Evolutionary conservation across 1,140 invertebrate genomes (phyloP), one percentile per base, ranked within the genome.

Genomic region (Drosophila hydei): DNA sequence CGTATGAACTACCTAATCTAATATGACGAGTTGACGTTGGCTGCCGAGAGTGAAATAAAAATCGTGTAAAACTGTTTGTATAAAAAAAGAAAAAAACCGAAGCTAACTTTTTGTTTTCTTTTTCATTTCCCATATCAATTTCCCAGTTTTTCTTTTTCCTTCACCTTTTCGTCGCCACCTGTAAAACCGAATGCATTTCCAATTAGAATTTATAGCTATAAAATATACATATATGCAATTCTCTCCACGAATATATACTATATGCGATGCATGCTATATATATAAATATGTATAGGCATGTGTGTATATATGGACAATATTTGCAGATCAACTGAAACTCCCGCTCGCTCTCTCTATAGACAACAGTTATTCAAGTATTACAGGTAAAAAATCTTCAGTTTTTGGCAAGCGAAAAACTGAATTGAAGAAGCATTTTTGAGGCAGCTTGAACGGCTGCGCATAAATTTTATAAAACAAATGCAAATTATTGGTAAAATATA

Each of bases 261-360:
- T 45, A 55, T 40, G 55, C 23, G n/a, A 45, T 47, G 59, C 45
- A 43, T 16, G 19, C 54, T 45, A 63, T n/a, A 64, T 58, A 56
- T 62, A 62, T 56, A 70, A 42, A 19, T 71, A 52, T 72, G 47
- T 52, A 52, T 79, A 56, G n/a, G n/a, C n/a, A n/a, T 75, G 51
- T 68, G 62, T 75, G 61, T 75, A 75, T 79, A 64, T 87, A 62
- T 67, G 77, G 79, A 84, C 81, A 84, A 84, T 84, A 85, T 84
- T 78, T 75, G 69, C 80, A 65, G 81, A 68, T 59, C 69, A 69
- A 54, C 6, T 23, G 36, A 36, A 72, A 64, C 27, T 40, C 23
- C 4, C 55, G 43, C 58, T 55, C 56, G 48, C 36, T 56, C 42
- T 27, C 21, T 3, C 25, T 3, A 33, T 33, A 33, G 9, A 33